Evolutionary conservation across 2,113 vertebrate genomes (phyloP).

Genomic region (Castor canadensis): DNA sequence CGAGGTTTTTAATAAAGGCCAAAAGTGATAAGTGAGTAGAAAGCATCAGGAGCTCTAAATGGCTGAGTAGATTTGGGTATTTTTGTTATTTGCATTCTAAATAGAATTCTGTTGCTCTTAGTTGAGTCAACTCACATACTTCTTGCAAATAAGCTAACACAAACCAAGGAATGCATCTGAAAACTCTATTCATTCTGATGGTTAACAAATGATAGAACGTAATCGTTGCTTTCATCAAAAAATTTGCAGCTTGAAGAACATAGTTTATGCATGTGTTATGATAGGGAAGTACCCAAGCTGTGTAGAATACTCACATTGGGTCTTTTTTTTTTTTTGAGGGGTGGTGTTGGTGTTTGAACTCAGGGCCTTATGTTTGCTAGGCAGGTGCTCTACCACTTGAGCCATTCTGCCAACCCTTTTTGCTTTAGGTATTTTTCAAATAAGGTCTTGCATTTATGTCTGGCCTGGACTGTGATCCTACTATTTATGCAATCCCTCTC

Average conservation of each 20-base stretch:
- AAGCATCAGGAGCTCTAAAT: not conserved
- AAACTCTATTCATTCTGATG: not conserved
- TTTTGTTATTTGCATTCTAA: slow-evolving; percentile 22
- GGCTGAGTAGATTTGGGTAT: not conserved
- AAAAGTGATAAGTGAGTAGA: not conserved
- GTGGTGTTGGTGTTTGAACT: too few species aligned
- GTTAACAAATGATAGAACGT: not conserved
- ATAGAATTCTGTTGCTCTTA: not conserved
- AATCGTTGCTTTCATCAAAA: not conserved
- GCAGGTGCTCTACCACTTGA: too few species aligned
- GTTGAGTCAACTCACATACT: not conserved
- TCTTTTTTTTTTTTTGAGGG: too few species aligned
- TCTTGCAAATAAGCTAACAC: not conserved
- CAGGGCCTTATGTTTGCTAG: too few species aligned
- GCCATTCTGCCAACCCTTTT: too few species aligned
- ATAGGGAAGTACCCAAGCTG: not conserved
- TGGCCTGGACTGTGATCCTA: too few species aligned
- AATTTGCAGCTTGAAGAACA: not conserved
- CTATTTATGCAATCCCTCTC: not conserved
- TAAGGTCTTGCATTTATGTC: too few species aligned
- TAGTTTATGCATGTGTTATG: not conserved
- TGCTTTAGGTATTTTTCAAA: too few species aligned
- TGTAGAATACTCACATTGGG: not conserved
- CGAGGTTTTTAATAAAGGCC: not conserved
- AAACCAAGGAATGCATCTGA: not conserved